Conservation (phyloP, 2,113 vertebrate genomes). For the Dinomys branickii region DNA sequence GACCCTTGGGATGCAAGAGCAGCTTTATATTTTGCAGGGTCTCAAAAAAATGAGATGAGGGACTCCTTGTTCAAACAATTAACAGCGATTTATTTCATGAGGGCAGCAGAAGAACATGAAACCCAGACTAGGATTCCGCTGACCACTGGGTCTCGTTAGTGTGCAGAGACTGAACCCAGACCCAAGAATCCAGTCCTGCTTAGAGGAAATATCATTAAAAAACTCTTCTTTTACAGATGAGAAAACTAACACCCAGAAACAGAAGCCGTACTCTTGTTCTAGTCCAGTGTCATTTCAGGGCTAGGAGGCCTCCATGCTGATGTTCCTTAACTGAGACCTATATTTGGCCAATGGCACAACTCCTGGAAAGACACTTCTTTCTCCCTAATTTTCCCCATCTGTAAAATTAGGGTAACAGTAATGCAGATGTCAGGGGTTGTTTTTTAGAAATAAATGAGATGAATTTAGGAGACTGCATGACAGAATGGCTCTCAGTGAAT, state of each 20-base stretch:
- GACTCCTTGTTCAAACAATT: neutral
- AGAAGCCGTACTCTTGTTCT: neutral
- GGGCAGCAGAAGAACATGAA: neutral
- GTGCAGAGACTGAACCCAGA: neutral
- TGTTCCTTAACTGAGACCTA: neutral
- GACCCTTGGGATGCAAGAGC: neutral
- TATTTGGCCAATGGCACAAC: neutral
- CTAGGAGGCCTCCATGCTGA: neutral
- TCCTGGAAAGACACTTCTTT: neutral
- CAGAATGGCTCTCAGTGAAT: neutral
- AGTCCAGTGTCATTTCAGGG: rapidly evolving
- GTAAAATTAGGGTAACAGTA: neutral
- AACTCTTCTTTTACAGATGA: neutral
- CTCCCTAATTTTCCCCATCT: neutral
- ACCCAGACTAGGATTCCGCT: neutral
- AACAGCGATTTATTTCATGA: neutral
- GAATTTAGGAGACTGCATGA: neutral
- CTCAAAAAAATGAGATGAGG: neutral
- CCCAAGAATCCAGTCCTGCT: neutral
- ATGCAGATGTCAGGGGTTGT: neutral
- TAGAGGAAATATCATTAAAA: neutral
- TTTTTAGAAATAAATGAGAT: neutral
- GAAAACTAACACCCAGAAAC: neutral
- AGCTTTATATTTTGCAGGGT: neutral
- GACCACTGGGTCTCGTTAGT: neutral